Conservation (phyloP, 2,888 invertebrate species). For the Trachelus stipa region DNA sequence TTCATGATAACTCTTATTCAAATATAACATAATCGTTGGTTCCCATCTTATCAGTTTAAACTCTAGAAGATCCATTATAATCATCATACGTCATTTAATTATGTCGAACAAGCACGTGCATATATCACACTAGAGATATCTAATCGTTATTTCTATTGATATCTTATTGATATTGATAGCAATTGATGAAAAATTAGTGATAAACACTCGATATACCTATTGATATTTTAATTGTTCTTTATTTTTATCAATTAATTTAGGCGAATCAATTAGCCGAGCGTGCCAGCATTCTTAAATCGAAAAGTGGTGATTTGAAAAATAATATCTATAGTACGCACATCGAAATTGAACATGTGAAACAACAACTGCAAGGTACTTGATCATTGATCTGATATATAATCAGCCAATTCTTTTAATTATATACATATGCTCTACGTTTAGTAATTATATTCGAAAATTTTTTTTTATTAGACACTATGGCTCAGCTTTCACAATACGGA, state of each 20-base stretch:
- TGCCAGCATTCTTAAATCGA: conserved; percentile 49
- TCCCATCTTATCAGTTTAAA: neutral
- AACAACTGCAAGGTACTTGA: conserved; percentile 59
- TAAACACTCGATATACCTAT: no score
- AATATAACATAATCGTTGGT: neutral
- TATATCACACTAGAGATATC: neutral
- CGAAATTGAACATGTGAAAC: conserved; percentile 57
- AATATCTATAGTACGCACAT: conserved; percentile 59
- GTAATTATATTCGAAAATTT: neutral
- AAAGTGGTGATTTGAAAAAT: conserved; percentile 57
- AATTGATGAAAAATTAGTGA: no score
- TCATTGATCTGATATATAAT: neutral
- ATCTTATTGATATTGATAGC: neutral
- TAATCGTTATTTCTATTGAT: neutral
- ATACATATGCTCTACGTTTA: neutral
- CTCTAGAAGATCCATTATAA: no score
- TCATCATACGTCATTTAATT: neutral
- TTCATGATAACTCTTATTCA: neutral
- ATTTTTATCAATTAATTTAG: conserved; percentile 33
- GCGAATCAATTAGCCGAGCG: conserved; percentile 67
- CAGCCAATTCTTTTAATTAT: neutral
- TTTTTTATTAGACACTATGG: conserved; percentile 41
- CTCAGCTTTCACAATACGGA: conserved; percentile 63
- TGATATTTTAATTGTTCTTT: neutral
- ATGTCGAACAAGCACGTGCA: neutral